Conservation (phyloP, 92 coral and sea anemone species). For the Zoanthus sociatus region DNA sequence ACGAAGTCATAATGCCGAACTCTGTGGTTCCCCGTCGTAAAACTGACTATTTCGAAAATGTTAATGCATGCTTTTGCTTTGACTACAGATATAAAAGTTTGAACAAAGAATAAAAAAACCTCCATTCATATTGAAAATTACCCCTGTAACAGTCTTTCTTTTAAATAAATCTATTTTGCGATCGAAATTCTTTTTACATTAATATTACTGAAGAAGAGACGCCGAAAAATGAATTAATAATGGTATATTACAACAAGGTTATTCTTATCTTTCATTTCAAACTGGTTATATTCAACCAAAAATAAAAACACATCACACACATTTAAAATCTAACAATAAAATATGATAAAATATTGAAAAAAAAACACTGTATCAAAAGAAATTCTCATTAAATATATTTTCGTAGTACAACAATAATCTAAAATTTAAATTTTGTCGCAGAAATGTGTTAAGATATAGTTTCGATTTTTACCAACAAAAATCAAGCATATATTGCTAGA, state of each 20-base stretch:
- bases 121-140: neutral
- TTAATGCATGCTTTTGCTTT: neutral
- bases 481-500: neutral
- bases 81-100: neutral
- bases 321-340: neutral
- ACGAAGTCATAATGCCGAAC: no score
- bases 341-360: neutral
- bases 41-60: neutral
- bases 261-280: neutral
- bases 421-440: neutral
- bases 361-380: neutral
- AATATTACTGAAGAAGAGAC: neutral
- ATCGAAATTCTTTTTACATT: neutral
- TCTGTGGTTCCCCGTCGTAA: no score
- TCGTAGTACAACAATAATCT: neutral
- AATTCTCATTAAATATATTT: neutral
- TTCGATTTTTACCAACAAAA: neutral
- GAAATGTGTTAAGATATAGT: neutral
- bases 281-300: constrained; percentile 7
- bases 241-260: neutral
- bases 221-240: constrained; percentile 31
- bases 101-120: neutral
- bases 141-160: neutral
- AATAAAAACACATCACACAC: neutral
- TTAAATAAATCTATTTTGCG: constrained; percentile 22